Percentiles rank a stretch among this genome's conserved stretches.
phyloP scores from a whole-genome alignment of 2,113 vertebrate species.

The Mormyrus iriodes region DNA sequence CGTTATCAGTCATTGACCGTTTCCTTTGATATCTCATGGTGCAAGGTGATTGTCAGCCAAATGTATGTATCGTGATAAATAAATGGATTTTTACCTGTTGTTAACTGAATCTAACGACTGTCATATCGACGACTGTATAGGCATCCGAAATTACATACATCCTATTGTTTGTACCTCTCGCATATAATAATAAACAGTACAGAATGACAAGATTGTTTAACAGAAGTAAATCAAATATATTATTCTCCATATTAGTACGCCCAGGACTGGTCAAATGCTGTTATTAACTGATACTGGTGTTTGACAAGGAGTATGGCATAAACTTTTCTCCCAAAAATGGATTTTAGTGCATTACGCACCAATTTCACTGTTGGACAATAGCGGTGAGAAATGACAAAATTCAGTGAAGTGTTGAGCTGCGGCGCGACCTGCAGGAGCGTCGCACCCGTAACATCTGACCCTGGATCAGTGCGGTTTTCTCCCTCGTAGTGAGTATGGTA shows the following conservation, averaged over 20 bases:
- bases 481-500: not conserved
- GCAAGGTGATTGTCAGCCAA: not conserved
- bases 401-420: not conserved
- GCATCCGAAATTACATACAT: not conserved
- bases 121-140: not conserved
- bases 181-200: not conserved
- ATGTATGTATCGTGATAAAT: not conserved
- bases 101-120: not conserved
- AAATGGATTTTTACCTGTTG: not conserved
- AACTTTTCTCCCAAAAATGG: not conserved
- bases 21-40: not conserved
- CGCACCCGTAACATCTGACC: not conserved
- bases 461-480: not conserved
- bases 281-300: not conserved
- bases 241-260: not conserved
- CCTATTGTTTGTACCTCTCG: not conserved
- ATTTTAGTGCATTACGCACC: not conserved
- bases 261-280: not conserved
- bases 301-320: not conserved
- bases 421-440: too few relatives aligned
- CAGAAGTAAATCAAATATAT: not conserved
- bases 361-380: not conserved
- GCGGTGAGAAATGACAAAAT: not conserved
- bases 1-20: not conserved
- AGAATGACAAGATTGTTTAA: not conserved